Conservation (phyloP, 2,888 invertebrate species). For the Tachina lurida region DNA sequence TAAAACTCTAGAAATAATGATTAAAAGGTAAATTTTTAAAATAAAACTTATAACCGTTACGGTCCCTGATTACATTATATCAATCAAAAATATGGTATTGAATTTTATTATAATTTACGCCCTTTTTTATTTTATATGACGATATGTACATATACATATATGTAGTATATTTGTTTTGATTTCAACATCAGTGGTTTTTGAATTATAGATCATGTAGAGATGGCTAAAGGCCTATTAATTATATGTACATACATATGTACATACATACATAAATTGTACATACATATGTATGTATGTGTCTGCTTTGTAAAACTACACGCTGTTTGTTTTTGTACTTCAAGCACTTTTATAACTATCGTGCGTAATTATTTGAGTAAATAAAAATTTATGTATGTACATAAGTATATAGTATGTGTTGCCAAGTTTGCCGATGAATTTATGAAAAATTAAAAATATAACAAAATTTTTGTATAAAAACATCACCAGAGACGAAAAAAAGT, state of each 20-base stretch:
- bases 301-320: not conserved
- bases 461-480: too few relatives aligned
- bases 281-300: not conserved
- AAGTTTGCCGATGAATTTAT: not conserved
- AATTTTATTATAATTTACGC: too few relatives aligned
- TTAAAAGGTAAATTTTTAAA: too few relatives aligned
- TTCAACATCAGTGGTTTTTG: not conserved
- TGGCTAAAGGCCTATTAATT: constrained; percentile 3
- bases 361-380: not conserved
- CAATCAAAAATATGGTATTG: too few relatives aligned
- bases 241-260: too few relatives aligned
- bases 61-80: too few relatives aligned
- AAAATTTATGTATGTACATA: not conserved
- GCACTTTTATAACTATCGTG: constrained; percentile 10
- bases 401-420: not conserved
- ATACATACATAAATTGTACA: too few relatives aligned
- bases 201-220: not conserved
- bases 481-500: too few relatives aligned
- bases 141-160: not conserved
- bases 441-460: too few relatives aligned
- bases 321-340: constrained; percentile 11
- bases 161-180: not conserved
- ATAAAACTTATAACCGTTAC: too few relatives aligned
- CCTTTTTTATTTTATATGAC: too few relatives aligned
- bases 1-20: too few relatives aligned